Conservation (phyloP, 2,113 vertebrate genomes). For the Sinocyclocheilus rhinocerous region DNA sequence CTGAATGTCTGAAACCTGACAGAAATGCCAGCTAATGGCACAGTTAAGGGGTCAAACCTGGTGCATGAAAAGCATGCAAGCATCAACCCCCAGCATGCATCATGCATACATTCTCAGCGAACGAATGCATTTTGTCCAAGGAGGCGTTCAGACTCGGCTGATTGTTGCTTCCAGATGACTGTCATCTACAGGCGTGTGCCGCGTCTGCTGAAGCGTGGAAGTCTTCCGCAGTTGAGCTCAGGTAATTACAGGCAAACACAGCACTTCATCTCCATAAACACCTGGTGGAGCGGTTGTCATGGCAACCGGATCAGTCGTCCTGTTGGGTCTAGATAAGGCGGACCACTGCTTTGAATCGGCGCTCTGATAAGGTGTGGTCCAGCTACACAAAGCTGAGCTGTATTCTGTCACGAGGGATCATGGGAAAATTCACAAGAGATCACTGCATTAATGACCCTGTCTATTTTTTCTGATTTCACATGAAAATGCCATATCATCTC, state of each 20-base stretch:
- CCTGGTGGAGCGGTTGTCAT: constrained; percentile 63
- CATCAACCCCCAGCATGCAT: background rate
- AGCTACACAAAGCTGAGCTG: background rate
- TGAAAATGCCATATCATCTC: background rate
- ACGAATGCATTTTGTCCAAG: background rate
- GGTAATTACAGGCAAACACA: constrained; percentile 22
- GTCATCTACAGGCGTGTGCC: background rate
- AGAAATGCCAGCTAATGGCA: background rate
- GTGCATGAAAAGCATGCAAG: background rate
- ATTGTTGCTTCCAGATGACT: background rate
- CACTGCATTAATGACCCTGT: background rate
- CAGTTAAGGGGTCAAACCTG: background rate
- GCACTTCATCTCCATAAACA: constrained; percentile 54
- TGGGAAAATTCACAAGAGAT: background rate
- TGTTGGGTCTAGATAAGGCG: constrained; percentile 55
- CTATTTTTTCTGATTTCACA: background rate
- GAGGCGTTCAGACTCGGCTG: background rate
- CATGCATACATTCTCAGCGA: background rate
- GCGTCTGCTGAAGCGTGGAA: background rate
- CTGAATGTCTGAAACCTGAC: background rate
- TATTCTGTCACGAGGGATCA: background rate
- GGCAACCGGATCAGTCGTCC: constrained; percentile 61
- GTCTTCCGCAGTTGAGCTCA: background rate
- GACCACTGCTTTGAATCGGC: constrained; percentile 36
- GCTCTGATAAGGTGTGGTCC: background rate